Conservation (phyloP, 2,113 vertebrate genomes). For the Psephotus haematonotus region DNA sequence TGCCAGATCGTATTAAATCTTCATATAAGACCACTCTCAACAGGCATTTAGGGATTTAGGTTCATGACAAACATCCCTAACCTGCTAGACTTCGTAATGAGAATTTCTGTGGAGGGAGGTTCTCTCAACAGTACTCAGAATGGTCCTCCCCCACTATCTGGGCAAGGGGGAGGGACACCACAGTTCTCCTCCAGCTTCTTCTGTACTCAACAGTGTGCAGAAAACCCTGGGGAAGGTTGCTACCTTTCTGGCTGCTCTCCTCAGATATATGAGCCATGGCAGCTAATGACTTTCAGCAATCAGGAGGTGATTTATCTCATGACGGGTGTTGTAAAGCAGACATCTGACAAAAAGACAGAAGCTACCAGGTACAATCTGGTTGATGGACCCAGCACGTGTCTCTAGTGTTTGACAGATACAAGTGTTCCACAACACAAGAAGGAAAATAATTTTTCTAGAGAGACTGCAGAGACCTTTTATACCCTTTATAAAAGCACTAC, state of each 20-base stretch:
- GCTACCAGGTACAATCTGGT: not conserved
- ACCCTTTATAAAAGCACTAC: not conserved
- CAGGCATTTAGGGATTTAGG: not conserved
- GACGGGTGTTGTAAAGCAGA: not conserved
- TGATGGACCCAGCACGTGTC: not conserved
- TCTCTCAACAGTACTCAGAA: not conserved
- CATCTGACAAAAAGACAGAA: not conserved
- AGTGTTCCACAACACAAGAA: not conserved
- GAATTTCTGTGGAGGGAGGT: not conserved
- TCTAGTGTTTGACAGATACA: not conserved
- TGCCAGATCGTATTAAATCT: not conserved
- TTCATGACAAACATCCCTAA: not conserved
- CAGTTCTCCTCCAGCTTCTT: not conserved
- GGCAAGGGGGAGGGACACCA: not conserved
- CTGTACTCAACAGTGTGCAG: not conserved
- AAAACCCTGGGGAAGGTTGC: not conserved
- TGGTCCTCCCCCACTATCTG: not conserved
- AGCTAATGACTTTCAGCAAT: not conserved
- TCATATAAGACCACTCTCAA: not conserved
- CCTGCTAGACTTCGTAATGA: not conserved
- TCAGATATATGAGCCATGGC: fast-evolving
- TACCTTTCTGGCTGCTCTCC: not conserved
- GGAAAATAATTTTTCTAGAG: not conserved
- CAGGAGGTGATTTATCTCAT: not conserved
- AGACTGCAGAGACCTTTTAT: not conserved